Percentiles rank a stretch among this genome's conserved stretches.
These are phyloP conservation scores for Drosophila carrolli DNA, from an alignment of 1,140 invertebrate genomes.

Conservation along the genomic window DNA sequence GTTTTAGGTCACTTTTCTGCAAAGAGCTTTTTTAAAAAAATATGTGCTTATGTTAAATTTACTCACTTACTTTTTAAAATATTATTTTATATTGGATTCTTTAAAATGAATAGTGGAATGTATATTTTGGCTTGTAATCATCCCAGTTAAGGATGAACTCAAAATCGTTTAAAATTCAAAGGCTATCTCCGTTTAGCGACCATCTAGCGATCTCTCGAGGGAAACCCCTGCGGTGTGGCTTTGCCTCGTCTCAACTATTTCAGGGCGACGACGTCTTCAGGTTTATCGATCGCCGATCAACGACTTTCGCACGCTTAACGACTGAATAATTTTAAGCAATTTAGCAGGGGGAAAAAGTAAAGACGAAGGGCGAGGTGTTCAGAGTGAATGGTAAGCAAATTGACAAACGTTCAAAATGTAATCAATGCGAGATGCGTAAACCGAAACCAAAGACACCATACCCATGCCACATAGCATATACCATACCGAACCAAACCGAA, in stretches of 20 bases:
- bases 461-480: neutral
- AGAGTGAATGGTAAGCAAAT: slow-evolving; percentile 66
- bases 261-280: slow-evolving; percentile 11
- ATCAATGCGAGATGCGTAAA: slow-evolving; percentile 77
- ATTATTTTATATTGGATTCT: too few species aligned
- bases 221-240: slow-evolving; percentile 14
- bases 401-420: slow-evolving; percentile 83
- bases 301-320: slow-evolving; percentile 77
- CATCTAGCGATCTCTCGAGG: neutral
- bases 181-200: neutral
- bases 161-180: too few species aligned
- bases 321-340: slow-evolving; percentile 71
- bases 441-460: slow-evolving; percentile 46
- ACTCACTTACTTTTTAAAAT: too few species aligned
- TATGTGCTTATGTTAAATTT: too few species aligned
- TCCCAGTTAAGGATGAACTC: too few species aligned
- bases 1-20: too few species aligned
- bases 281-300: slow-evolving; percentile 22
- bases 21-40: too few species aligned
- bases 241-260: slow-evolving; percentile 8
- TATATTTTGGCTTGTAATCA: too few species aligned
- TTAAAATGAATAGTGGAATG: too few species aligned
- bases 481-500: slow-evolving; percentile 12
- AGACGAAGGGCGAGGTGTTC: neutral
- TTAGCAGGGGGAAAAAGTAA: slow-evolving; percentile 31